Evolutionary conservation across 1,140 invertebrate species (phyloP).

Genomic region (Microplitis demolitor): DNA sequence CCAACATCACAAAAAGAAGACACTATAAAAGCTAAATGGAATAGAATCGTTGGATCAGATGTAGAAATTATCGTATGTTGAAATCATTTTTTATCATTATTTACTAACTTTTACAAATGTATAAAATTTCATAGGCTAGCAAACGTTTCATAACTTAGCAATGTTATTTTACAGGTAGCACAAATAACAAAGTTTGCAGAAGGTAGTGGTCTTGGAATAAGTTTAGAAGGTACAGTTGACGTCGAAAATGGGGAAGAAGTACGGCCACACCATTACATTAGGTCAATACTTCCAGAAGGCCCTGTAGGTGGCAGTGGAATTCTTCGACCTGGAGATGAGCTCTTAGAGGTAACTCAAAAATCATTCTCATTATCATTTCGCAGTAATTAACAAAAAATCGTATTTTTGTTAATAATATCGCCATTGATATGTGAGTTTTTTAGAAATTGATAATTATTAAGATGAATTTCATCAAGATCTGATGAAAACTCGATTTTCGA

Average conservation of each 20-base stretch:
- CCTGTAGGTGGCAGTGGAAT: constrained; percentile 87
- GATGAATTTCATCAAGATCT: no score
- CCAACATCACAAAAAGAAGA: constrained; percentile 74
- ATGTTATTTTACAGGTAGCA: constrained; percentile 66
- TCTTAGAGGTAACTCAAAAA: constrained; percentile 64
- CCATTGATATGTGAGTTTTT: no score
- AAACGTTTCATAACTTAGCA: no score
- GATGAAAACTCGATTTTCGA: no score
- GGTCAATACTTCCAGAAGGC: constrained; percentile 90
- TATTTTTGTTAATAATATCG: no score
- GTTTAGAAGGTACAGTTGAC: constrained; percentile 95
- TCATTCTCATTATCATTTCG: no score
- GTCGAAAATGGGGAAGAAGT: constrained; percentile 91
- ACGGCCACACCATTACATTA: constrained; percentile 90
- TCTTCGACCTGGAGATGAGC: constrained; percentile 67
- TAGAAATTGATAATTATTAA: no score
- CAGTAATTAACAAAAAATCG: no score
- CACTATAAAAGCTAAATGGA: constrained; percentile 83
- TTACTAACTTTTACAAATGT: no score
- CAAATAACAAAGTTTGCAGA: constrained; percentile 84
- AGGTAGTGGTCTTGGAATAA: constrained; percentile 91
- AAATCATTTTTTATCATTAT: no score
- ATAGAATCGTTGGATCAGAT: constrained; percentile 79
- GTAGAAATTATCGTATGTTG: constrained; percentile 80
- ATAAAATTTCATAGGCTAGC: no score